These are phyloP conservation scores for Drosophila infuscata DNA, from an alignment of 2,888 invertebrate species.

Conservation along the genomic window DNA sequence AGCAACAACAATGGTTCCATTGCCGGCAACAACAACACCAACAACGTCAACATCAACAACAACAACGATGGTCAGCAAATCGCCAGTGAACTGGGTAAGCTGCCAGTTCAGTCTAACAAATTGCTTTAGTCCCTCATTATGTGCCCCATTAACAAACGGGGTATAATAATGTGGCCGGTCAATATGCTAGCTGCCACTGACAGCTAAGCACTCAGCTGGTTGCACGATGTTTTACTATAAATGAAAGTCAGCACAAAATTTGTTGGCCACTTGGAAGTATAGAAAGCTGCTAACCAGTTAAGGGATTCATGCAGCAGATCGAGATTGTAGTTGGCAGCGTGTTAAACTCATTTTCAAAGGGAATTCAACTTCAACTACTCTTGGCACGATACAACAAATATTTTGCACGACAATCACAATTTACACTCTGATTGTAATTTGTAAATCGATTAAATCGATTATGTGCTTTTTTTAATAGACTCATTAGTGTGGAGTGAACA, in stretches of 20 bases:
- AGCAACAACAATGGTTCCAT: conserved; percentile 71
- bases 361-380: neutral
- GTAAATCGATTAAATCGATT: neutral
- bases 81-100: conserved; percentile 65
- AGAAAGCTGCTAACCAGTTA: neutral
- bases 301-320: conserved; percentile 5
- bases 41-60: conserved; percentile 72
- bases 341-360: neutral
- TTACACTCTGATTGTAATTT: neutral
- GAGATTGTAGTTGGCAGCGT: neutral
- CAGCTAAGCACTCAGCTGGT: neutral
- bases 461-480: neutral
- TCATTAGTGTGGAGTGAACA: neutral
- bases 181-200: conserved; percentile 14
- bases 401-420: neutral
- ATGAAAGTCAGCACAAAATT: conserved; percentile 14
- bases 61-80: conserved; percentile 77
- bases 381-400: neutral
- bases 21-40: conserved; percentile 65
- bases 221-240: neutral
- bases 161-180: conserved; percentile 26
- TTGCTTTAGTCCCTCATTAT: conserved; percentile 40
- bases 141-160: conserved; percentile 23
- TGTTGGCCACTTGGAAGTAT: neutral
- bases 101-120: conserved; percentile 42